phyloP scores from a whole-genome alignment of 2,113 vertebrate genomes.

The Nipponia nippon region DNA sequence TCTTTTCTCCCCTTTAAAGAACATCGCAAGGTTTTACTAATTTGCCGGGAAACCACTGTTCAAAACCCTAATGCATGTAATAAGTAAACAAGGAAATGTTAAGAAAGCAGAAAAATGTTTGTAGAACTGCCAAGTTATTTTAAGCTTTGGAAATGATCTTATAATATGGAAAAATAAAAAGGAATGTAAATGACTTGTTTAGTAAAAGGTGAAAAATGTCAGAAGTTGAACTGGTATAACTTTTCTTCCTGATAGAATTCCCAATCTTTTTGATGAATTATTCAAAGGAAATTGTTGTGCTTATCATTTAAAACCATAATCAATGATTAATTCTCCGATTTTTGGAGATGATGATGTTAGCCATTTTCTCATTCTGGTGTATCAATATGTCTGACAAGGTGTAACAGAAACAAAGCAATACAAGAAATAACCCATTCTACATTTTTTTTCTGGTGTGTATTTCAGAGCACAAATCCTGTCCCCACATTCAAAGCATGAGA shows the following conservation, averaged over 20 bases:
- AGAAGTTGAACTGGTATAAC: background rate
- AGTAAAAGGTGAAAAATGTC: background rate
- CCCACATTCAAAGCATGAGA: background rate
- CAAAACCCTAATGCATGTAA: background rate
- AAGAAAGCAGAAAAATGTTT: constrained; percentile 7
- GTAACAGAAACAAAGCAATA: background rate
- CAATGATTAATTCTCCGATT: background rate
- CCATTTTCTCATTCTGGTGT: background rate
- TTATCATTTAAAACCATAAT: background rate
- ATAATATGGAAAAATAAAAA: background rate
- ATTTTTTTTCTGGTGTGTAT: background rate
- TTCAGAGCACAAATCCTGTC: background rate
- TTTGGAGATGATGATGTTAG: background rate
- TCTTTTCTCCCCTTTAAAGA: background rate
- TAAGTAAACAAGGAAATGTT: constrained; percentile 10
- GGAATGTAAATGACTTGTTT: background rate
- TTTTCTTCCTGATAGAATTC: background rate
- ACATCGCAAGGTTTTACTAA: background rate
- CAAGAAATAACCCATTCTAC: background rate
- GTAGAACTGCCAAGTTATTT: background rate
- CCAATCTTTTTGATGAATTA: background rate
- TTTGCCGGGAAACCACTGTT: background rate
- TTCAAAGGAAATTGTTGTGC: background rate
- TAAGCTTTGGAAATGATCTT: constrained; percentile 15
- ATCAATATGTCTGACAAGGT: background rate